phyloP scores from a whole-genome alignment of 2,888 invertebrate genomes.

The Acanthosepion lycidas region DNA sequence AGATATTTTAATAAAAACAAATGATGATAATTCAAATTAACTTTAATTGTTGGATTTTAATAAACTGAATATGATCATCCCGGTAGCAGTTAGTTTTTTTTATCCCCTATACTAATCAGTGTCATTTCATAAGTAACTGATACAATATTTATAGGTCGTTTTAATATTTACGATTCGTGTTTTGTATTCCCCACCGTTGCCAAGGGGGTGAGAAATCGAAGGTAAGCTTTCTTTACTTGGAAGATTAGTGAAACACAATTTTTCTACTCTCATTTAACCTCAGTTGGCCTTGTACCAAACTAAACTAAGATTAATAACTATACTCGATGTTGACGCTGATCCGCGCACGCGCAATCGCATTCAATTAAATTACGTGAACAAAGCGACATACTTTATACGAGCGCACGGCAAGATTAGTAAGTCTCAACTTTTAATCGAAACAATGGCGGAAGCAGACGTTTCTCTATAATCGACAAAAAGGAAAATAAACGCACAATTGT shows the following conservation, averaged over 20 bases:
- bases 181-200: no score
- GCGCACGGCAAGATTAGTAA: neutral
- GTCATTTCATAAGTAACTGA: no score
- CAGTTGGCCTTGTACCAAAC: neutral
- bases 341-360: neutral
- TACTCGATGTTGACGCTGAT: neutral
- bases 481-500: neutral
- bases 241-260: neutral
- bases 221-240: no score
- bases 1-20: no score
- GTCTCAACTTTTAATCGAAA: neutral
- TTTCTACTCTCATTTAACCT: neutral
- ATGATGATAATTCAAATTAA: no score
- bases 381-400: neutral
- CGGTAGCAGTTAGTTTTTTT: no score
- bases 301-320: neutral
- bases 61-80: no score
- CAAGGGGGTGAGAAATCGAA: no score
- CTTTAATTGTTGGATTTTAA: no score
- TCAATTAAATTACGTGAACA: constrained; percentile 33
- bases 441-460: neutral
- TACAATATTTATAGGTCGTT: no score
- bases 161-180: no score
- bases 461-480: neutral
- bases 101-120: no score